A percentile compares a stretch with the other conserved stretches of the same genome.
Evolutionary conservation across 2,113 vertebrate species (phyloP).

Genomic region (Hydrolagus affinis): DNA sequence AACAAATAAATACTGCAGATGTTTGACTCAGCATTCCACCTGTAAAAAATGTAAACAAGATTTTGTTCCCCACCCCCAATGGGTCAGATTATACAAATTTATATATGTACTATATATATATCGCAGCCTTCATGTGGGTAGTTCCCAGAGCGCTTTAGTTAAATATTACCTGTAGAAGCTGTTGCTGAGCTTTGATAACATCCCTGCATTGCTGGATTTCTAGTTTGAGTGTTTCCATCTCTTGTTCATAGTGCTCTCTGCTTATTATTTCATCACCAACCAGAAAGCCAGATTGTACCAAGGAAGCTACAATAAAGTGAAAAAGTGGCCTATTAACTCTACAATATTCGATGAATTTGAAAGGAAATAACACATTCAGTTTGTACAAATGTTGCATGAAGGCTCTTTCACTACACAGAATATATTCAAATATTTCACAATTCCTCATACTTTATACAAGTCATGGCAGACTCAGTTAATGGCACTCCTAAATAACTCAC

Average conservation of each 20-base stretch:
- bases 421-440: background rate
- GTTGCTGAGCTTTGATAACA: conserved; percentile 88
- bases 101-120: too few species aligned
- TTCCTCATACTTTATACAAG: background rate
- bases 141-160: background rate
- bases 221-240: conserved; percentile 71
- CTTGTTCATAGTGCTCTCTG: conserved; percentile 74
- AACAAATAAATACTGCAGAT: too few species aligned
- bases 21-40: too few species aligned
- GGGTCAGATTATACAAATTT: background rate
- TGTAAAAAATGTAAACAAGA: too few species aligned
- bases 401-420: background rate
- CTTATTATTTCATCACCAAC: conserved; percentile 66
- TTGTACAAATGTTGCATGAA: background rate
- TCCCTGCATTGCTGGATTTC: conserved; percentile 93
- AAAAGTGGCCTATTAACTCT: background rate
- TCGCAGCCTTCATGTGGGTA: too few species aligned
- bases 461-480: background rate
- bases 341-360: too few species aligned
- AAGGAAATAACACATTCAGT: background rate
- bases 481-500: too few species aligned
- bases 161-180: conserved; percentile 74
- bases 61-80: background rate
- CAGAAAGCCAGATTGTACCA: conserved; percentile 58
- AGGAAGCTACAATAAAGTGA: conserved; percentile 56